Base-by-base conservation (phyloP, 2,113 vertebrate genomes). In the Glareola pratincola region DNA sequence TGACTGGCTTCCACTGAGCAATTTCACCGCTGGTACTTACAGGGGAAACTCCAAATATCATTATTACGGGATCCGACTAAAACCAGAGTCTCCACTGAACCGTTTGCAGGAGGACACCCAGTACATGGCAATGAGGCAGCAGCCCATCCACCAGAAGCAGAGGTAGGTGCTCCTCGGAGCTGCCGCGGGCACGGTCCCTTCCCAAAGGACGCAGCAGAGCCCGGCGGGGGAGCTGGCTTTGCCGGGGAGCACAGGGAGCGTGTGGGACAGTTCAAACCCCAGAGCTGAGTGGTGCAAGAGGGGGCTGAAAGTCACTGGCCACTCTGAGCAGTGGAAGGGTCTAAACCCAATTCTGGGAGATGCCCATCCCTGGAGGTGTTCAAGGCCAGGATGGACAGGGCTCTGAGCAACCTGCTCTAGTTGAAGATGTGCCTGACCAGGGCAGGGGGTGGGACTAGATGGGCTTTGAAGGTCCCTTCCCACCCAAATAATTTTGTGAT, bases 31-130 rank as follows among this genome's bases (percentile, higher is more conserved):
- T 66, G 68, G 0, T 72, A 0, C 71, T 96, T 89, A 50, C 97
- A 99, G 99, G 98, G 99, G 99, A 34, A 99, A 99, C 98, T 99
- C 99, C 10, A 99, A 99, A 94, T 99, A 99, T 83, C 99, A 99
- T 96, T 99, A 99, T 95, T 99, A 99, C 0, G 99, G 99, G 75
- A 99, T 99, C 97, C 99, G 99, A 8, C 98, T 99, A 34, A 99
- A 99, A 97, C 99, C 99, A 1, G 99, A 99, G 97, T 99, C 99
- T 0, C 99, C 99, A 0, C 98, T 99, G 84, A 99, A 99, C 97
- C 98, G 99, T 47, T 92, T 99, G 95, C 99, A 99, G 98, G 99
- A 99, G 85, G 99, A 99, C 95, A 98, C 98, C 0, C 99, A 99
- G 97, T 99, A 99, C 97, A 99, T 99, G 99, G 99, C 99, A 74